phyloP scores from a whole-genome alignment of 2,888 invertebrate species.

The Cancer borealis region DNA sequence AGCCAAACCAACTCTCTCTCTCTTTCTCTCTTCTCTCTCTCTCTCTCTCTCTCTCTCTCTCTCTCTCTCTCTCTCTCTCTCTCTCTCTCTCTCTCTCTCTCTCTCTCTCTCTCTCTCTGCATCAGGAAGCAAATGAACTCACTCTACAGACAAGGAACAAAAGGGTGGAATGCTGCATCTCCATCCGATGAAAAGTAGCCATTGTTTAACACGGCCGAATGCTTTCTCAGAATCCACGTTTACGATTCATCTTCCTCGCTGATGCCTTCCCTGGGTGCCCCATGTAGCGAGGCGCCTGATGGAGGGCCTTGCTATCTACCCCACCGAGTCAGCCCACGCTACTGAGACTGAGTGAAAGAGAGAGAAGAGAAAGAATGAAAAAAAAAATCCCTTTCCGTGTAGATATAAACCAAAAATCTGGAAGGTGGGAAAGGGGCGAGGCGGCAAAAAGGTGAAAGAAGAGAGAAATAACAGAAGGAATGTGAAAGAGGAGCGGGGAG shows the following conservation, averaged over 20 bases:
- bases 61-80: neutral
- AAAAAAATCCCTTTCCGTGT: neutral
- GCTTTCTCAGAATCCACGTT: constrained; percentile 64
- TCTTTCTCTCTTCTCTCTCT: neutral
- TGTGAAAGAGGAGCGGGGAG: neutral
- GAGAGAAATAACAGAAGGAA: constrained; percentile 11
- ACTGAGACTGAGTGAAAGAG: neutral
- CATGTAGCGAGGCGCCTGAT: neutral
- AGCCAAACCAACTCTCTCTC: neutral
- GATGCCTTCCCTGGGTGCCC: constrained; percentile 29
- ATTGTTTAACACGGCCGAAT: constrained; percentile 61
- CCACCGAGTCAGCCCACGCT: neutral
- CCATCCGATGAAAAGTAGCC: constrained; percentile 66
- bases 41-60: neutral
- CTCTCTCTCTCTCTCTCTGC: constrained; percentile 35
- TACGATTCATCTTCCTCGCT: constrained; percentile 55
- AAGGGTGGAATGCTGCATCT: constrained; percentile 56
- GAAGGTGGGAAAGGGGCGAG: neutral
- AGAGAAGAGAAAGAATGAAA: neutral
- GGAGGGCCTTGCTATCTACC: neutral
- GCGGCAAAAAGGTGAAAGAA: neutral
- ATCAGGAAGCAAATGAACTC: constrained; percentile 70
- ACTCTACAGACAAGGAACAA: constrained; percentile 56
- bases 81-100: constrained; percentile 24
- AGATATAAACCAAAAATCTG: neutral